Conservation (phyloP, 2,113 vertebrate genomes). For the Gymnocephalus cernua region DNA sequence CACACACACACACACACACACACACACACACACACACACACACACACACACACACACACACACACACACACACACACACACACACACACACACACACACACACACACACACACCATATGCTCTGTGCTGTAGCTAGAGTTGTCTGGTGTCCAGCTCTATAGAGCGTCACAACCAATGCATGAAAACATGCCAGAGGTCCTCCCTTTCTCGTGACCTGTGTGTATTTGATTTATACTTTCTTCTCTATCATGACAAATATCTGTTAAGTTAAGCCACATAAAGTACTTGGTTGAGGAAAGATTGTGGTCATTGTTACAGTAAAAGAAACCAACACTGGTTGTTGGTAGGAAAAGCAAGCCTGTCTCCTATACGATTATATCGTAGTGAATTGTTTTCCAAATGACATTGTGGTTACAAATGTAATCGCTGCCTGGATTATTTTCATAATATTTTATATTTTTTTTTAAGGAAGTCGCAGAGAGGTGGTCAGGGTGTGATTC, state of each 20-base stretch:
- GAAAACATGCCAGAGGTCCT: constrained; percentile 65
- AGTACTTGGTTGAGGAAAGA: neutral
- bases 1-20: neutral
- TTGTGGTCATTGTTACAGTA: neutral
- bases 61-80: constrained; percentile 40
- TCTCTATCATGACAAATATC: neutral
- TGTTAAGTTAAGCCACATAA: neutral
- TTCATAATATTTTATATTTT: neutral
- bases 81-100: neutral
- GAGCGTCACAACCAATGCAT: constrained; percentile 49
- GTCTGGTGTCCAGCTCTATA: constrained; percentile 44
- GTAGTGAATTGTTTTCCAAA: too few species aligned
- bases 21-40: constrained; percentile 36
- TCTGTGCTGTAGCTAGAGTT: constrained; percentile 27
- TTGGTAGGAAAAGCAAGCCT: too few species aligned
- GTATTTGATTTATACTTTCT: neutral
- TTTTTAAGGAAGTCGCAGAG: too few species aligned
- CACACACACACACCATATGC: constrained; percentile 68
- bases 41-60: constrained; percentile 2
- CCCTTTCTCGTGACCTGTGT: constrained; percentile 27
- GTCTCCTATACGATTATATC: too few species aligned
- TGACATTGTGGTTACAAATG: too few species aligned
- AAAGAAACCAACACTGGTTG: too few species aligned
- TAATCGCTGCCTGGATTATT: neutral
- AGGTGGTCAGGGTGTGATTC: too few species aligned